These are phyloP conservation scores for Conus canariensis DNA, from an alignment of 2,888 invertebrate genomes.

Conservation along the genomic window DNA sequence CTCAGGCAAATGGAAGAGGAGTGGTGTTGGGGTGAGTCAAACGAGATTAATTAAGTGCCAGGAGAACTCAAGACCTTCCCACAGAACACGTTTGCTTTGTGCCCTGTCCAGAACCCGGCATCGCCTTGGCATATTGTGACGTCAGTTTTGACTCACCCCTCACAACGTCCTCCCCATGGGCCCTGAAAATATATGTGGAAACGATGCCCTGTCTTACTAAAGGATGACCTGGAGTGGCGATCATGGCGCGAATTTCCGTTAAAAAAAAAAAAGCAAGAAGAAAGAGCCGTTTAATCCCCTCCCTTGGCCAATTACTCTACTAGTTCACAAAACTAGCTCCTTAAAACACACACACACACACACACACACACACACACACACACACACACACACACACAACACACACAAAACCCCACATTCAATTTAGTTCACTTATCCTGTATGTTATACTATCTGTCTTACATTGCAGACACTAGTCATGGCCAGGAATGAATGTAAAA, in stretches of 20 bases:
- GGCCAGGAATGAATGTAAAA: too few relatives aligned
- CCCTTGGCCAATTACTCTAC: too few relatives aligned
- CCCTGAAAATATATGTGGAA: not conserved
- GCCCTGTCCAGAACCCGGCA: not conserved
- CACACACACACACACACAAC: too few relatives aligned
- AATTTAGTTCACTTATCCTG: too few relatives aligned
- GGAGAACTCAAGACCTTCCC: conserved; percentile 9
- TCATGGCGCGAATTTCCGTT: not conserved
- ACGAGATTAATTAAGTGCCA: conserved; percentile 35
- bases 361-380: too few relatives aligned
- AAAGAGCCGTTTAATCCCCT: not conserved
- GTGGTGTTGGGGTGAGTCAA: not conserved
- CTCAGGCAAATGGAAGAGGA: not conserved
- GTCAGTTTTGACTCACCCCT: not conserved
- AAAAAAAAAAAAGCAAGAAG: not conserved
- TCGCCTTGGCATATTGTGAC: conserved; percentile 11
- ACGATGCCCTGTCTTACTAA: not conserved
- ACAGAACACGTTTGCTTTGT: conserved; percentile 22
- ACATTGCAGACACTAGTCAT: too few relatives aligned
- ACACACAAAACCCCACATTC: too few relatives aligned
- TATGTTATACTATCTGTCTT: too few relatives aligned
- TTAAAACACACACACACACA: too few relatives aligned
- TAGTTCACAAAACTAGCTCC: too few relatives aligned
- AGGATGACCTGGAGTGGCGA: not conserved
- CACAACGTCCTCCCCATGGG: not conserved